phyloP scores from a whole-genome alignment of 2,797 vertebrate species.

The Chrosomus eos region DNA sequence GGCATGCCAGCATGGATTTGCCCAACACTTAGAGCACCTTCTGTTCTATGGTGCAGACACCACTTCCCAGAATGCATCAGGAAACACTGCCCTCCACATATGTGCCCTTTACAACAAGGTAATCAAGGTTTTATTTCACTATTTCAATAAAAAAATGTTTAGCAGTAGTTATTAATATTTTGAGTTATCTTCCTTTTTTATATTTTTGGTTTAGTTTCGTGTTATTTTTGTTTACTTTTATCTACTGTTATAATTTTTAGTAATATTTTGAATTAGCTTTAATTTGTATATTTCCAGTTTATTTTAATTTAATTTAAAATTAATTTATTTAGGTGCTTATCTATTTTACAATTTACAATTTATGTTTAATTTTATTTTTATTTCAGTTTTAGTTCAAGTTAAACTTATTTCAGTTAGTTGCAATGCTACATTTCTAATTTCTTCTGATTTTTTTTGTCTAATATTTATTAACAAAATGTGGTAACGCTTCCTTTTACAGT shows the following conservation, averaged over 20 bases:
- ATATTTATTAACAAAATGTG: too few relatives aligned
- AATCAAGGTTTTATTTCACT: background rate
- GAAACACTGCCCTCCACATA: constrained; percentile 91
- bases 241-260: too few relatives aligned
- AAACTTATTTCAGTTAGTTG: background rate
- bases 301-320: too few relatives aligned
- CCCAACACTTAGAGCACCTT: constrained; percentile 92
- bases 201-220: background rate
- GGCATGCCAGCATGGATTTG: constrained; percentile 91
- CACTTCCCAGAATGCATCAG: constrained; percentile 88
- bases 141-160: too few relatives aligned
- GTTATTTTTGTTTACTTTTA: background rate
- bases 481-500: too few relatives aligned
- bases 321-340: background rate
- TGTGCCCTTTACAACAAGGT: constrained; percentile 94
- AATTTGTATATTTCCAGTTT: background rate
- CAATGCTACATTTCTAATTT: background rate
- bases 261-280: background rate
- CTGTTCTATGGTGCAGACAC: constrained; percentile 92
- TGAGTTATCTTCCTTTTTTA: too few relatives aligned
- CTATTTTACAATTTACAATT: background rate
- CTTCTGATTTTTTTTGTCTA: background rate
- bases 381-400: background rate
- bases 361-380: background rate
- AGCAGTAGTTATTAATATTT: background rate